Evolutionary conservation across 2,797 vertebrate species (phyloP), one percentile per base, ranked within the genome.

Genomic region (Chromobotia macracanthus): DNA sequence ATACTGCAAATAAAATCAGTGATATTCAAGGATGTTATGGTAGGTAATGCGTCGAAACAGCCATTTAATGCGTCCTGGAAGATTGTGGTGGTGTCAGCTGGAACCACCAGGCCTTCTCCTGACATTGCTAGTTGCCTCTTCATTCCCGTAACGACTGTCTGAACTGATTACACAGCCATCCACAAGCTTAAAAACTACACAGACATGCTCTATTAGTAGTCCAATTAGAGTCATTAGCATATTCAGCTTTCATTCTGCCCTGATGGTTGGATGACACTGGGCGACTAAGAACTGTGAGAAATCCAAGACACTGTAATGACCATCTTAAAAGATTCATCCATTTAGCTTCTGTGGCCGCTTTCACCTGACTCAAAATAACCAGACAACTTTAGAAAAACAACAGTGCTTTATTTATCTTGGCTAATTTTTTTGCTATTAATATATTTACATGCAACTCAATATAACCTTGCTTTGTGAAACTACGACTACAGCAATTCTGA

Each of bases 1-100:
- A 98, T 99, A 98, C 96, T 97, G 97, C 97, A 99, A 99, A 99
- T 99, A 99, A 99, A 99, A 99, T 97, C 97, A 98, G 96, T 99
- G 98, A 99, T 99, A 99, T 99, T 99, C 97, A 99, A 99, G 97
- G 97, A 96, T 98, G 96, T 98, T 98, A 98, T 98, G 96, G 97
- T 97, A 98, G 96, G 97, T 97, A 98, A 98, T 97, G 96, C 95
- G 95, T 97, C 94, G 95, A 98, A 98, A 98, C 95, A 97, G 96
- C 96, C 95, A 97, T 98, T 98, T 99, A 99, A 99, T 99, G 97
- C 96, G 96, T 98, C 96, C 95, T 96, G 93, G 96, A 98, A 99
- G 97, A 99, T 99, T 98, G 97, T 96, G 96, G 95, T 97, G 97
- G 98, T 97, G 96, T 98, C 97, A 99, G 95, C 97, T 94, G 96